These are phyloP conservation scores for Palloptera scutellata DNA, from an alignment of 2,888 invertebrate species.

Conservation along the genomic window DNA sequence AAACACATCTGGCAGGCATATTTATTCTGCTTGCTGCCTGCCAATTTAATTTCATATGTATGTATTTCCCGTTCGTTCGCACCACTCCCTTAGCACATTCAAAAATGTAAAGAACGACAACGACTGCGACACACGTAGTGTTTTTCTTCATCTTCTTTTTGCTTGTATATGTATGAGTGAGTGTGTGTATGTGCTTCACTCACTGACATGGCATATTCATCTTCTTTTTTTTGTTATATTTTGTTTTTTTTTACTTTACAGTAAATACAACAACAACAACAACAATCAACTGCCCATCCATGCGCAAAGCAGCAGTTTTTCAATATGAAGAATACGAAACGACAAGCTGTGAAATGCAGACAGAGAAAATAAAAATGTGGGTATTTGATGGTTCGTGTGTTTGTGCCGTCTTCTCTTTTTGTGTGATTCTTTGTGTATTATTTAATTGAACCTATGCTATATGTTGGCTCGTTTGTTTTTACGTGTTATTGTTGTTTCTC, in stretches of 20 bases:
- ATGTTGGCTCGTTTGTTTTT: constrained; percentile 54
- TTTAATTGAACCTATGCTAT: constrained; percentile 36
- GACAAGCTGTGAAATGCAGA: background rate
- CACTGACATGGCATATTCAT: constrained; percentile 3
- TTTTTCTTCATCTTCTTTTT: constrained; percentile 20
- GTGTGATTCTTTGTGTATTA: constrained; percentile 28
- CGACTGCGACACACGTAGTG: background rate
- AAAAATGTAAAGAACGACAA: background rate
- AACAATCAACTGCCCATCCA: constrained; percentile 9
- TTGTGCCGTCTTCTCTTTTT: constrained; percentile 34
- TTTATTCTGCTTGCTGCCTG: constrained; percentile 37
- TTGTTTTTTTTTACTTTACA: constrained; percentile 5
- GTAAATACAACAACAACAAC: constrained; percentile 1
- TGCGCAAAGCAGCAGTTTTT: constrained; percentile 21
- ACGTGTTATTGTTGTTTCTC: constrained; percentile 44
- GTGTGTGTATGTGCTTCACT: background rate
- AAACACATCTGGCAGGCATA: constrained; percentile 58
- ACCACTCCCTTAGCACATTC: background rate
- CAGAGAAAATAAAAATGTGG: background rate
- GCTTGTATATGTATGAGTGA: constrained; percentile 1
- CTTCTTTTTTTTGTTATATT: constrained; percentile 2
- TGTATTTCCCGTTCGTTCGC: background rate
- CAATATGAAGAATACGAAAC: background rate
- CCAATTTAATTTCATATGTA: background rate
- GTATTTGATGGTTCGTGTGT: constrained; percentile 27